Evolutionary conservation across 2,797 vertebrate genomes (phyloP), one percentile per base, ranked within the genome.

Genomic region (Propithecus perrieri): DNA sequence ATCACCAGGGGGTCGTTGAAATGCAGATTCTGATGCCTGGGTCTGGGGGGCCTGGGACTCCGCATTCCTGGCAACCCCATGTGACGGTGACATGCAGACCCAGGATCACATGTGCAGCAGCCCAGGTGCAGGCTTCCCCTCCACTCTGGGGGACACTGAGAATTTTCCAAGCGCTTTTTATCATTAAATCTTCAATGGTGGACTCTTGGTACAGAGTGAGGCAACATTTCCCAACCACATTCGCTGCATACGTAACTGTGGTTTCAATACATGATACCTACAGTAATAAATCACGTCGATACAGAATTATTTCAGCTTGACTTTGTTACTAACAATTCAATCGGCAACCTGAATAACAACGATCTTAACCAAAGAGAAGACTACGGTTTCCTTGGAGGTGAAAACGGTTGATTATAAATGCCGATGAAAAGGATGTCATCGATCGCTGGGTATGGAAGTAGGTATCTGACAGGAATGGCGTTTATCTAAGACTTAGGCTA

Each of bases 41-140:
- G 55, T 12, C 18, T 43, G 6, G 22, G 7, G 11, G 33, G 20
- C 48, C 53, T 12, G 12, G 63, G 57, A 5, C 4, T 28, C 9
- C 22, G n/a, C 22, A 17, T 43, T 50, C n/a, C 55, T 46, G 8
- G 11, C 5, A 12, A 5, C 22, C 61, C 46, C 63, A 33, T 0
- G 24, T 4, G 10, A 11, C 1, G 10, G 10, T 22, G 9, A 22
- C 35, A 35, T n/a, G 4, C 17, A 61, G 28, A 17, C 11, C 33
- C 33, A 10, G 30, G 53, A 17, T 13, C 9, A 9, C 46, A 26
- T 12, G 18, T 30, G 69, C 38, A 41, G n/a, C 17, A 5, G 26
- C 17, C 41, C 4, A n/a, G 41, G 53, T 3, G 13, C 2, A 0
- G 7, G 11, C 14, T 12, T 33, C 53, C 41, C 1, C 0, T 50